Evolutionary conservation across 2,797 vertebrate genomes (phyloP), one percentile per base, ranked within the genome.

Genomic region (Anas georgica): DNA sequence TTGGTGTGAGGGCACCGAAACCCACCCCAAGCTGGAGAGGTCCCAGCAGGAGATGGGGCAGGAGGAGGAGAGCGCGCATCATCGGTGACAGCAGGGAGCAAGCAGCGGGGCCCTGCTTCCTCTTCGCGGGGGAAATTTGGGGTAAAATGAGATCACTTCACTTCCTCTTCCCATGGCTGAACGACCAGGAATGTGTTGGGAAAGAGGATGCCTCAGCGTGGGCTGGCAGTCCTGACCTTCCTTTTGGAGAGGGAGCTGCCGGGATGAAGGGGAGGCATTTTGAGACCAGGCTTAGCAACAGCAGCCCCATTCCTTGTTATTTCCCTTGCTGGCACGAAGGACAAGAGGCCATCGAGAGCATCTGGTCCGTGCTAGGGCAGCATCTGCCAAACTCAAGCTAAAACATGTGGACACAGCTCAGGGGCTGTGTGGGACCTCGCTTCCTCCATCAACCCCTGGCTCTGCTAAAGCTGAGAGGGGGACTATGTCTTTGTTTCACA

Each of bases 321-420:
- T 41, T 46, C 7, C 7, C 7, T 2, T 0, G 1, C 41, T 50
- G 41, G 17, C 48, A 52, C 0, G 0, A 67, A 67, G 20, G 17
- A 8, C 0, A 1, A 45, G 7, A 21, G 52, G 33, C 31, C 33
- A 8, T 4, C 5, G 25, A 78, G n/a, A 78, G 45, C 1, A 3
- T 12, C 28, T 35, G 55, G 52, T 28, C 55, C 1, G 0, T 7
- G 17, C 25, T 66, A 43, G 14, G 41, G 43, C 28, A 70, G 22
- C 37, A 43, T 33, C 14, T 31, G 6, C 43, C 55, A 56, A 58
- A 20, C 7, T 5, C 39, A 15, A 0, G 1, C n/a, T 26, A 22
- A 85, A 56, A 86, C 20, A 63, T 9, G 23, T 16, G 29, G 70
- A 22, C 9, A 22, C 10, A 4, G 62, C 15, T 54, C 54, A 17